phyloP scores from a whole-genome alignment of 2,113 vertebrate genomes.

The Paraplagusia blochii region DNA sequence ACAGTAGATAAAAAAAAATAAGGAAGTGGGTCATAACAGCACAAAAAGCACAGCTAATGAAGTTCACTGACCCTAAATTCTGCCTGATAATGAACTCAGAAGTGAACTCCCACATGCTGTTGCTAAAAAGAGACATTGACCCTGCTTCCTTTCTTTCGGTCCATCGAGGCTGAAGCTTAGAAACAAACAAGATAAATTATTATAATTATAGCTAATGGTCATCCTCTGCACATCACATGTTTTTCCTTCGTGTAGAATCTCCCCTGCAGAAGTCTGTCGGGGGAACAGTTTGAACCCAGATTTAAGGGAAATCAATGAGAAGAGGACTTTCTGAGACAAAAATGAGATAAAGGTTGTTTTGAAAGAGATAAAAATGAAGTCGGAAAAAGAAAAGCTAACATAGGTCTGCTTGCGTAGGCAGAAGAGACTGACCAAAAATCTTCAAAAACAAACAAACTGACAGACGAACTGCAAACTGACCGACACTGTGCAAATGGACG shows the following conservation, averaged over 20 bases:
- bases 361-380: slow-evolving; percentile 36
- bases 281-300: slow-evolving; percentile 12
- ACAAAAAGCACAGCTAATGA: slow-evolving; percentile 32
- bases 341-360: slow-evolving; percentile 60
- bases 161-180: background rate
- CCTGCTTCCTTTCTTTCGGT: slow-evolving; percentile 1
- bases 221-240: background rate
- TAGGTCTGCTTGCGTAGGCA: slow-evolving; percentile 7
- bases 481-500: slow-evolving; percentile 25
- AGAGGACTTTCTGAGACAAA: slow-evolving; percentile 26
- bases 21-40: slow-evolving; percentile 34
- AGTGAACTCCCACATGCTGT: slow-evolving; percentile 37
- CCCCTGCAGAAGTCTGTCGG: background rate
- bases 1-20: too few species aligned
- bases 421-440: slow-evolving; percentile 54
- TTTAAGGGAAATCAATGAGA: slow-evolving; percentile 39
- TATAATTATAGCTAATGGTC: background rate
- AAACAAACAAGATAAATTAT: slow-evolving; percentile 4
- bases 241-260: background rate
- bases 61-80: slow-evolving; percentile 47
- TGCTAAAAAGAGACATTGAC: slow-evolving; percentile 11
- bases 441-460: slow-evolving; percentile 53
- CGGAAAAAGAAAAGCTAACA: slow-evolving; percentile 48
- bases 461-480: slow-evolving; percentile 13
- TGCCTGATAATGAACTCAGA: slow-evolving; percentile 47